Evolutionary conservation across 2,113 vertebrate genomes (phyloP).

Genomic region (Cervus canadensis): DNA sequence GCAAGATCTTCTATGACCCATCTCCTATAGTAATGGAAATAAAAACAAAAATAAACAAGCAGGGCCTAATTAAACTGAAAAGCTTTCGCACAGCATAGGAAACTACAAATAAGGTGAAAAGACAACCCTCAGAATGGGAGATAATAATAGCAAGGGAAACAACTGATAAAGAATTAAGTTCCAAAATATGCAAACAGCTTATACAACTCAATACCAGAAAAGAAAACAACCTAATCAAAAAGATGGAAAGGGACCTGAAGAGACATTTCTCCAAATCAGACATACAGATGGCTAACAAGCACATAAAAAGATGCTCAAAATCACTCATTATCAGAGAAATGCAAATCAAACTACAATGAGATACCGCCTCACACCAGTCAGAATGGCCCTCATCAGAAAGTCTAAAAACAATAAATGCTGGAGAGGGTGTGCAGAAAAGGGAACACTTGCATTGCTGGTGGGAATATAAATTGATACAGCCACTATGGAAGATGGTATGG

Average conservation of each 20-base stretch:
- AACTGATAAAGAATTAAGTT: neutral
- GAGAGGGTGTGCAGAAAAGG: neutral
- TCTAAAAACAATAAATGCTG: neutral
- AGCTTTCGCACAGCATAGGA: neutral
- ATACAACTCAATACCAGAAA: neutral
- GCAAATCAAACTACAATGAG: neutral
- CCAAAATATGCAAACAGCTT: neutral
- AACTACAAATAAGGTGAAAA: neutral
- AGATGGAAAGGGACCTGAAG: neutral
- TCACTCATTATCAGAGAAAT: neutral
- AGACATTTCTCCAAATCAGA: neutral
- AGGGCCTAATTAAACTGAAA: neutral
- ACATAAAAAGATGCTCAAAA: neutral
- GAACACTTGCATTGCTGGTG: neutral
- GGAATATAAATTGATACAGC: neutral
- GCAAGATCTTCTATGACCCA: neutral
- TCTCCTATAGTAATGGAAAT: neutral
- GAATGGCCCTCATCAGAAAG: neutral
- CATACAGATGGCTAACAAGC: neutral
- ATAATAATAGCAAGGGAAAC: neutral
- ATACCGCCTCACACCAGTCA: neutral
- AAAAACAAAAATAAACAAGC: neutral
- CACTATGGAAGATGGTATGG: neutral
- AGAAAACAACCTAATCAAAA: neutral
- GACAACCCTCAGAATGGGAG: neutral